Base-by-base conservation (phyloP, 2,797 vertebrate genomes). In the Ibycter americanus region DNA sequence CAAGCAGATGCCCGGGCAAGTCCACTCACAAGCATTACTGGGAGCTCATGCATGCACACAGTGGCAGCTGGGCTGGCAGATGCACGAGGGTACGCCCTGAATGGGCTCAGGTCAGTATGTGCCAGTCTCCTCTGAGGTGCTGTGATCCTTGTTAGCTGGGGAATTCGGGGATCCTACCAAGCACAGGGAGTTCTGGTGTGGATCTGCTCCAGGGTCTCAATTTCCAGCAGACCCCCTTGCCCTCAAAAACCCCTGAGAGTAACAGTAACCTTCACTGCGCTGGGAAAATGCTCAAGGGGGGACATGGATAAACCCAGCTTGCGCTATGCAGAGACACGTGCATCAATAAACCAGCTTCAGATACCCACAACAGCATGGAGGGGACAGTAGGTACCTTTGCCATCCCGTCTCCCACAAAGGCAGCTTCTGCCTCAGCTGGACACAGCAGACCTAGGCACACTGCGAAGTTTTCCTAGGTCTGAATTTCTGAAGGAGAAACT, bases 401-500 rank as follows among this genome's bases (percentile, higher is more conserved):
- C 42, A 19, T 27, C 18, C 42, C 38, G 8, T 22, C 58, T 56
- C 21, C 21, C 9, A 7, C 8, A 22, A 67, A 56, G 40, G 63
- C 76, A 76, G 83, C 58, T 38, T 66, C 74, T 49, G 79, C 76
- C 71, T 68, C 49, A 36, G 81, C 62, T 68, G 68, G n/a, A 67
- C 22, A 8, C 73, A 42, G 56, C 40, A 88, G 79, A 58, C 15
- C 20, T 3, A 38, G 12, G 7, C n/a, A 40, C 52, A 22, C 42
- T 17, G 59, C n/a, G 15, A 92, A 73, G 42, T 42, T 17, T 38
- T 83, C 31, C 72, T 23, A 55, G 21, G 46, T 71, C 66, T 91
- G 70, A 87, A 66, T 82, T 84, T 71, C 74, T 71, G 36, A 70
- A 87, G 61, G 36, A 87, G 51, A 87, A 85, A 89, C 67, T 76